Percentiles rank a stretch among this genome's conserved stretches.
phyloP scores from a whole-genome alignment of 1,140 invertebrate species.

The Odontomachus brunneus region DNA sequence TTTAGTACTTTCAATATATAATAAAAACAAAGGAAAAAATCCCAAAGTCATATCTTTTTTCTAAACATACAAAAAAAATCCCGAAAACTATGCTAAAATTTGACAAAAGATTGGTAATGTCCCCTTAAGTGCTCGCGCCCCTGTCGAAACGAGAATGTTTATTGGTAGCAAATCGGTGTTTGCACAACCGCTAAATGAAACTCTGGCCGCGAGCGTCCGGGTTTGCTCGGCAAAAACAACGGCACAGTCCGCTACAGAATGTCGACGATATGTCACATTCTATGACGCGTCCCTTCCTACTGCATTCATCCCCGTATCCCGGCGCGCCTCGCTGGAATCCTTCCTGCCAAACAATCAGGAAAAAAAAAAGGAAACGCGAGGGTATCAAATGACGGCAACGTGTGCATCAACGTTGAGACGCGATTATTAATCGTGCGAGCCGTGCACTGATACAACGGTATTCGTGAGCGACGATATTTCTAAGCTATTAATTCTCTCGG shows the following conservation, averaged over 20 bases:
- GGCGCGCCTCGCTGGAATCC: constrained; percentile 11
- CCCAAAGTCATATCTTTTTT: too few species aligned
- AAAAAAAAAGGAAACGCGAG: background rate
- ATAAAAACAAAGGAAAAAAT: too few species aligned
- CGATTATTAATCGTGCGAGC: constrained; percentile 34
- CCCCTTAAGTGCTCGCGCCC: constrained; percentile 50
- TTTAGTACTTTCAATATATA: too few species aligned
- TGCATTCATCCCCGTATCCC: constrained; percentile 5
- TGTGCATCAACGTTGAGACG: background rate
- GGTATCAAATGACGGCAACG: constrained; percentile 5
- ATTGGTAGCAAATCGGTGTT: constrained; percentile 72
- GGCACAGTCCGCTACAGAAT: constrained; percentile 28
- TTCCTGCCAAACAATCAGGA: background rate
- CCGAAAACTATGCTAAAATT: too few species aligned
- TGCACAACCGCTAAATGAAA: constrained; percentile 74
- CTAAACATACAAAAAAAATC: too few species aligned
- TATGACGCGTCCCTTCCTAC: constrained; percentile 31
- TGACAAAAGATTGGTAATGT: too few species aligned
- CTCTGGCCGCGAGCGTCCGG: constrained; percentile 30
- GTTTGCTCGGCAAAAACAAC: constrained; percentile 70
- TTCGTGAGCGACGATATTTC: background rate
- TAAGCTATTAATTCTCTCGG: constrained; percentile 12
- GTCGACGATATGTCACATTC: constrained; percentile 63
- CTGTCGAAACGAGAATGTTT: constrained; percentile 59
- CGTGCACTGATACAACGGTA: too few species aligned